These are phyloP conservation scores for Megalops cyprinoides DNA, from an alignment of 2,797 vertebrate genomes.

Conservation along the genomic window DNA sequence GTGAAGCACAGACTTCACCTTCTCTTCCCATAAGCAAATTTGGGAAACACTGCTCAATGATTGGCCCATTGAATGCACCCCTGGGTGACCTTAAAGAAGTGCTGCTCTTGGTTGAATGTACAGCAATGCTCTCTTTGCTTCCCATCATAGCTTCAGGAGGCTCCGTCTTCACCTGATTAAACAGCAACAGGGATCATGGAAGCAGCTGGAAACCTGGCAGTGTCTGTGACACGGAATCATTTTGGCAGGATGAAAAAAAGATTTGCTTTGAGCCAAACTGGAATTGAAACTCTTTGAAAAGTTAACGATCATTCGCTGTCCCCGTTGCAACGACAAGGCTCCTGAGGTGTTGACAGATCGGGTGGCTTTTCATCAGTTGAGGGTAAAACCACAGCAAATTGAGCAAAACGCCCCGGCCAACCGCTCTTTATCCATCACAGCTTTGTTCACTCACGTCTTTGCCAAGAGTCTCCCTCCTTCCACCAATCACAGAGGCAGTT, in stretches of 20 bases:
- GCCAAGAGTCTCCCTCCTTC: neutral
- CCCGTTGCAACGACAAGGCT: no score
- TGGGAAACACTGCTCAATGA: neutral
- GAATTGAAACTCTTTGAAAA: neutral
- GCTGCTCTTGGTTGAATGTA: neutral
- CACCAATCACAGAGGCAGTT: neutral
- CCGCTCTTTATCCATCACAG: slow-evolving; percentile 16
- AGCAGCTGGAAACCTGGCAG: neutral
- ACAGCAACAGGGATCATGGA: neutral
- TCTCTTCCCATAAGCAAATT: neutral
- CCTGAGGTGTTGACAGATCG: neutral
- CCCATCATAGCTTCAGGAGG: neutral
- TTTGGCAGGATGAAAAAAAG: neutral
- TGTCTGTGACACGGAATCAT: neutral
- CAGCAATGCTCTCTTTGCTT: neutral
- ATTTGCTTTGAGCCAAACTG: neutral
- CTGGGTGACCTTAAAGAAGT: neutral
- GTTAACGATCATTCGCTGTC: neutral
- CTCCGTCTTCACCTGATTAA: neutral
- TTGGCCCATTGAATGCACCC: neutral
- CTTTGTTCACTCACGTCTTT: neutral
- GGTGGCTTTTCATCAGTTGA: slow-evolving; percentile 1
- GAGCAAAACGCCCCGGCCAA: neutral
- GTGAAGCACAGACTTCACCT: neutral
- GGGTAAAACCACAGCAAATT: slow-evolving; percentile 2